Conservation (phyloP, 2,113 vertebrate species). For the Cariama cristata region DNA sequence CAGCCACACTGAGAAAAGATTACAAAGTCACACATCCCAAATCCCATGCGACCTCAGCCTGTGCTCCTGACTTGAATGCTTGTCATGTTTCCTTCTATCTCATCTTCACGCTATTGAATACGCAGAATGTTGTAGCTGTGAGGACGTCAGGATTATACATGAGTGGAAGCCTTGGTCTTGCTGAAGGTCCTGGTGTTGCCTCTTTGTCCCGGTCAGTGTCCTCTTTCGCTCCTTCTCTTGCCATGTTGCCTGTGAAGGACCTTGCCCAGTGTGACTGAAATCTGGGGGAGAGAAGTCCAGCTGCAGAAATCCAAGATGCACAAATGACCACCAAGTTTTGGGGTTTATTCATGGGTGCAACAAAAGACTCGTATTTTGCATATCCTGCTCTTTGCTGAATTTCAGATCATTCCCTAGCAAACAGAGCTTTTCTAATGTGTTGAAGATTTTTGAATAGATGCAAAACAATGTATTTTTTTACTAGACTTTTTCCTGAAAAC, state of each 20-base stretch:
- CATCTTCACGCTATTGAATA: background rate
- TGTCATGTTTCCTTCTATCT: background rate
- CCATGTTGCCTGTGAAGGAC: background rate
- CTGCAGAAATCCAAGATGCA: background rate
- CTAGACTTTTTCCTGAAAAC: background rate
- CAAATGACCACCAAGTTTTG: background rate
- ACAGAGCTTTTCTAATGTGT: background rate
- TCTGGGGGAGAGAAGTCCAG: background rate
- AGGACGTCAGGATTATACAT: background rate
- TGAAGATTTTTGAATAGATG: background rate
- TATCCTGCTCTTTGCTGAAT: background rate
- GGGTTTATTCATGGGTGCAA: background rate
- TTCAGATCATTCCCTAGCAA: background rate
- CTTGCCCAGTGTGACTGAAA: background rate
- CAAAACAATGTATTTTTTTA: background rate
- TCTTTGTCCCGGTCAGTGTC: background rate
- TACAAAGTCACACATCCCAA: background rate
- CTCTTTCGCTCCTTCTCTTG: background rate
- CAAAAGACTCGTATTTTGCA: background rate
- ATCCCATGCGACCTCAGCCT: background rate
- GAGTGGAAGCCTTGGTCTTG: background rate
- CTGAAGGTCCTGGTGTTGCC: background rate
- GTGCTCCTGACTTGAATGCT: background rate
- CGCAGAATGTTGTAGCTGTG: background rate
- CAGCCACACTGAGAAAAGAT: background rate